Evolutionary conservation across 2,113 vertebrate genomes (phyloP).

Genomic region (Rhynchomys soricoides): DNA sequence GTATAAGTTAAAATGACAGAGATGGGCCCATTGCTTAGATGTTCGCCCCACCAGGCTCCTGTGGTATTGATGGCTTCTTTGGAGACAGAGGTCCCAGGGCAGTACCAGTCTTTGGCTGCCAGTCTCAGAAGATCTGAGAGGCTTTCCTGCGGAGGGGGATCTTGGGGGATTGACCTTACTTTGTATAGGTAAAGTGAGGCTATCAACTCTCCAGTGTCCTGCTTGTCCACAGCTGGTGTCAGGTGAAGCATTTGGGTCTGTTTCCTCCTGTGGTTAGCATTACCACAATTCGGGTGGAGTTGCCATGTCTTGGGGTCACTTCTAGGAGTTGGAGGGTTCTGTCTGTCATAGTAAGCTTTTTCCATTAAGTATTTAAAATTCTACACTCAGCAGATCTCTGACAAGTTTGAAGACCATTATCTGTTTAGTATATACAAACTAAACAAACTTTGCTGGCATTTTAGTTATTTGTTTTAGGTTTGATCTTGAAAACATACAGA

Average conservation of each 20-base stretch:
- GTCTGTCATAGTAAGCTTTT: not conserved
- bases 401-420: not conserved
- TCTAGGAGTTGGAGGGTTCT: not conserved
- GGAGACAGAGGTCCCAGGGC: not conserved
- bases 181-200: not conserved
- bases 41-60: too few relatives aligned
- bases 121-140: not conserved
- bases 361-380: not conserved
- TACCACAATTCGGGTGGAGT: not conserved
- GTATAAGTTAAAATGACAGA: too few relatives aligned
- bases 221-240: not conserved
- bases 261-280: not conserved
- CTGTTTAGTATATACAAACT: not conserved
- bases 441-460: not conserved
- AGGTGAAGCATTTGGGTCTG: not conserved
- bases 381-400: not conserved
- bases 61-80: not conserved
- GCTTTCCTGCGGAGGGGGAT: not conserved
- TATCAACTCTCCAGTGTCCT: not conserved
- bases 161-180: not conserved
- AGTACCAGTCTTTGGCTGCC: not conserved
- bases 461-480: not conserved
- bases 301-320: not conserved
- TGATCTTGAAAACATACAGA: not conserved
- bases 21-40: too few relatives aligned